These are phyloP conservation scores for Cerceris rybyensis DNA, from an alignment of 2,888 invertebrate species.

Conservation along the genomic window DNA sequence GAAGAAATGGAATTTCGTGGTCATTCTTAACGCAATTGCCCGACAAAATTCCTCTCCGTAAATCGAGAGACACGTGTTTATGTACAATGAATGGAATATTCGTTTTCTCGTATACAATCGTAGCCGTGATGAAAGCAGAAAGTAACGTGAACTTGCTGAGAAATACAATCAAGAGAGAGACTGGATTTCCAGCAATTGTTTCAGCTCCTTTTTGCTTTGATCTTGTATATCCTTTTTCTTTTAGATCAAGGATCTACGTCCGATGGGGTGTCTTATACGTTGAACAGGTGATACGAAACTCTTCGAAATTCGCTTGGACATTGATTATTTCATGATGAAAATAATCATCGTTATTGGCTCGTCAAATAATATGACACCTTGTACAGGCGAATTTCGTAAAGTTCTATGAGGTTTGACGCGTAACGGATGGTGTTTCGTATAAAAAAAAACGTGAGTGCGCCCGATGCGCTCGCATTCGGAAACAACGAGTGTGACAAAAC, in stretches of 20 bases:
- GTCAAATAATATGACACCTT: background rate
- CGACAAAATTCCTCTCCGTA: no score
- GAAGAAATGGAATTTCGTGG: no score
- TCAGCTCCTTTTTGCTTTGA: slow-evolving; percentile 4
- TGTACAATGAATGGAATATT: no score
- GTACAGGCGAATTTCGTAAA: slow-evolving; percentile 44
- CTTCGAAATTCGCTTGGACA: slow-evolving; percentile 37
- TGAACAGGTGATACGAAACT: slow-evolving; percentile 21
- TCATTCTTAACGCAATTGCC: no score
- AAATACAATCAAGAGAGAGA: no score
- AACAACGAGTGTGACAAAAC: slow-evolving; percentile 53
- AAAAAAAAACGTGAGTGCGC: slow-evolving; percentile 28
- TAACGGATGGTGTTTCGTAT: slow-evolving; percentile 4
- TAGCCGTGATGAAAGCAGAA: no score
- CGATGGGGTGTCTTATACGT: slow-evolving; percentile 47
- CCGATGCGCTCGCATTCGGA: slow-evolving; percentile 30
- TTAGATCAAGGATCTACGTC: background rate
- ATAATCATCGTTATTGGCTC: background rate
- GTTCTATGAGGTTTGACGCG: slow-evolving; percentile 22
- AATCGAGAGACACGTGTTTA: no score
- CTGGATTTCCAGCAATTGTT: no score
- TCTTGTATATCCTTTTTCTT: slow-evolving; percentile 8
- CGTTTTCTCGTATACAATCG: no score
- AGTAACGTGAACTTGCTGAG: no score
- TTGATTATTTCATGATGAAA: background rate